These are phyloP conservation scores for Sthenelais limicola DNA, from an alignment of 2,888 invertebrate species.

Conservation along the genomic window DNA sequence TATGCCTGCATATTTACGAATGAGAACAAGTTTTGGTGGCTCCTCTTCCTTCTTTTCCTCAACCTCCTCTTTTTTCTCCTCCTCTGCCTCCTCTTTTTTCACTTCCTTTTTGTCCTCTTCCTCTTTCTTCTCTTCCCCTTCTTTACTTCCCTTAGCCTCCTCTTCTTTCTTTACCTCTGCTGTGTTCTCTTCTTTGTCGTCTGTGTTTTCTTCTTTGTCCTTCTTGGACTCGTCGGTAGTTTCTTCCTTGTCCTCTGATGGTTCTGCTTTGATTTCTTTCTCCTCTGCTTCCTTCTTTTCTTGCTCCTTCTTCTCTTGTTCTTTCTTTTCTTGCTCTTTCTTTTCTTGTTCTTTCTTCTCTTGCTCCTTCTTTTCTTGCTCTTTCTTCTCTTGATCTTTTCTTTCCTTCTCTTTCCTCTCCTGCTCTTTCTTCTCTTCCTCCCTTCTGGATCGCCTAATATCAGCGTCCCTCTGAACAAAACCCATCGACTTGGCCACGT, in stretches of 20 bases:
- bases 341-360: conserved; percentile 5
- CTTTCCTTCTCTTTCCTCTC: neutral
- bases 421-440: conserved; percentile 1
- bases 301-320: conserved; percentile 1
- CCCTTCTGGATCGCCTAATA: neutral
- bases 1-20: conserved; percentile 28
- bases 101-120: conserved; percentile 7
- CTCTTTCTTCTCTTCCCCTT: neutral
- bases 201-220: neutral
- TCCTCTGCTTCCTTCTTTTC: neutral
- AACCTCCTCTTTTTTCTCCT: neutral
- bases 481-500: conserved; percentile 15
- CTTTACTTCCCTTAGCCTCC: neutral
- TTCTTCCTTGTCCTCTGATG: too few relatives aligned
- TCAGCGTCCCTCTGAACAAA: conserved; percentile 22
- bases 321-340: neutral
- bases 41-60: neutral
- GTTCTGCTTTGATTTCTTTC: too few relatives aligned
- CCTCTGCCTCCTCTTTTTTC: conserved; percentile 4
- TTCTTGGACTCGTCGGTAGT: neutral
- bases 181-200: neutral
- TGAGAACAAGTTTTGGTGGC: neutral
- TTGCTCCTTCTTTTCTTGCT: neutral
- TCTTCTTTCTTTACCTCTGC: conserved; percentile 10
- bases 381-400: neutral